These are phyloP conservation scores for Drosophila equinoxialis DNA, from an alignment of 1,140 invertebrate species.

Conservation along the genomic window DNA sequence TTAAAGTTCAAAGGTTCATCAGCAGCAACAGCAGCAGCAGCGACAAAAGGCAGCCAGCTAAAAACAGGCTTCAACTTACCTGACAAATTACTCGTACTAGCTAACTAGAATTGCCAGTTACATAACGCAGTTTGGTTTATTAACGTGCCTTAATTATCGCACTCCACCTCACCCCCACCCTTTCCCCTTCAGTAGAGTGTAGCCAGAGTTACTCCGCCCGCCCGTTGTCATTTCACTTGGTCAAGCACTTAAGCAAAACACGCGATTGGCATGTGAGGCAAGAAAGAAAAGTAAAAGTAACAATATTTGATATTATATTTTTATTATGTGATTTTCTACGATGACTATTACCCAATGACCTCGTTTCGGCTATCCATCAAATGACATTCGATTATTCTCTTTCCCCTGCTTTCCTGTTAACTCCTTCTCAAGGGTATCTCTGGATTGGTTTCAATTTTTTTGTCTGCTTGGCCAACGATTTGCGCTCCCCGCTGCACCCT, in stretches of 20 bases:
- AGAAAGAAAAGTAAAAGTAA: conserved; percentile 65
- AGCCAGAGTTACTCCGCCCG: background rate
- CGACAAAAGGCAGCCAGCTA: conserved; percentile 33
- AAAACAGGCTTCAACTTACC: conserved; percentile 40
- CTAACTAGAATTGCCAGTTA: conserved; percentile 61
- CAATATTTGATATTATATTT: conserved; percentile 37
- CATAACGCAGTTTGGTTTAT: conserved; percentile 67
- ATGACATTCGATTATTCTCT: conserved; percentile 67
- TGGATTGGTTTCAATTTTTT: conserved; percentile 36
- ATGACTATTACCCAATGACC: conserved; percentile 52
- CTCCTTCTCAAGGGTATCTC: conserved; percentile 33
- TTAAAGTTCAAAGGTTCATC: conserved; percentile 59
- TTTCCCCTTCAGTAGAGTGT: background rate
- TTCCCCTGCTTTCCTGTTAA: background rate
- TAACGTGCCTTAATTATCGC: conserved; percentile 58
- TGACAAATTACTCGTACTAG: conserved; percentile 63
- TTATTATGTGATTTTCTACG: conserved; percentile 46
- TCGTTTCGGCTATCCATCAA: conserved; percentile 67
- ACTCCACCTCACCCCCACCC: background rate
- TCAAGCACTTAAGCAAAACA: conserved; percentile 16
- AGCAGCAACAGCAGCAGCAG: conserved; percentile 28
- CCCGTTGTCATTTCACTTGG: conserved; percentile 17
- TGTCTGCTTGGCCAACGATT: conserved; percentile 3
- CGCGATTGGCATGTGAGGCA: conserved; percentile 15
- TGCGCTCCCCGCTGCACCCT: conserved; percentile 3